Evolutionary conservation across 2,113 vertebrate species (phyloP).

Genomic region (Xyrauchen texanus): DNA sequence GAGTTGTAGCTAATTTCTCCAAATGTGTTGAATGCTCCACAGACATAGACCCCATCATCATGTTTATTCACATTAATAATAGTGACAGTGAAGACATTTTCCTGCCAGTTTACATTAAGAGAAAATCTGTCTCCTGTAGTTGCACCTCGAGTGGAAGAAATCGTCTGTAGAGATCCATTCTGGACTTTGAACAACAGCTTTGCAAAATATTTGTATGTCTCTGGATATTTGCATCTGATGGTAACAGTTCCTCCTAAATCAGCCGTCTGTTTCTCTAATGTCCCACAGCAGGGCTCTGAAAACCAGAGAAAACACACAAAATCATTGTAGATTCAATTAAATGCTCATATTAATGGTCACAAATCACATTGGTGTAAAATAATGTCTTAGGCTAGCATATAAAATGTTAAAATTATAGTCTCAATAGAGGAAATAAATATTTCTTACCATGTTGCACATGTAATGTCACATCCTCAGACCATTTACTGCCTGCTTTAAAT

Average conservation of each 20-base stretch:
- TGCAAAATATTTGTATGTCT: accelerated
- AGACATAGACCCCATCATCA: conserved; percentile 43
- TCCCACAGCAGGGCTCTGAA: conserved; percentile 29
- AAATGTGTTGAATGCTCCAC: background rate
- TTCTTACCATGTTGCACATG: conserved; percentile 5
- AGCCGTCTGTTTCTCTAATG: background rate
- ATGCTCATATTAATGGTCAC: too few species aligned
- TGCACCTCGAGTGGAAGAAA: too few species aligned
- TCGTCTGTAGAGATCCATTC: background rate
- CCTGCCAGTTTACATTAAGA: background rate
- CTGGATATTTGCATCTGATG: conserved; percentile 35
- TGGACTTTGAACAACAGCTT: conserved; percentile 32
- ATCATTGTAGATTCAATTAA: too few species aligned
- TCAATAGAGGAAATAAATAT: too few species aligned
- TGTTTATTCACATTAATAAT: background rate
- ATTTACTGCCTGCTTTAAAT: background rate
- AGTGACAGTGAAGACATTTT: background rate
- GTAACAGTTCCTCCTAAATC: conserved; percentile 8
- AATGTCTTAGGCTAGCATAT: too few species aligned
- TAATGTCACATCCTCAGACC: accelerated
- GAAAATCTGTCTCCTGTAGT: background rate
- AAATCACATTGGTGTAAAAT: too few species aligned
- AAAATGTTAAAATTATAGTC: too few species aligned
- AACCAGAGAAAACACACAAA: background rate
- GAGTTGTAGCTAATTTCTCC: background rate